Evolutionary conservation across 2,797 vertebrate species (phyloP).

Genomic region (Sebastes kiyomatsui): DNA sequence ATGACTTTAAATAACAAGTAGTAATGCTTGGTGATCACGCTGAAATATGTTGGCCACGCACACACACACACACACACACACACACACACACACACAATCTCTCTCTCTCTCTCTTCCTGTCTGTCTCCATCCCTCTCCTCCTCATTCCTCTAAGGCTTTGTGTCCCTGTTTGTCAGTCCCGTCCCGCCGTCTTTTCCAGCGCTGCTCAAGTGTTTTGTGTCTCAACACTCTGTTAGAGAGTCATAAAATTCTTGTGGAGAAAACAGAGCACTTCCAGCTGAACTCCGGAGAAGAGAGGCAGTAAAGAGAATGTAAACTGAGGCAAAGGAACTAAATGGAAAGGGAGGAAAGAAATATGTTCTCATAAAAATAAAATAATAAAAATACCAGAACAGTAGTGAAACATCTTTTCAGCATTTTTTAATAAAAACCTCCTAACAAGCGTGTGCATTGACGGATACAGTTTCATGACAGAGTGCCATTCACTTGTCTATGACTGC

Average conservation of each 20-base stretch:
- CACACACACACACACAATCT: not conserved
- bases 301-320: constrained; percentile 76
- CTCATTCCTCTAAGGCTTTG: constrained; percentile 45
- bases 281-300: constrained; percentile 70
- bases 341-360: constrained; percentile 50
- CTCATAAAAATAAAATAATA: constrained; percentile 80
- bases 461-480: constrained; percentile 67
- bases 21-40: constrained; percentile 33
- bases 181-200: constrained; percentile 44
- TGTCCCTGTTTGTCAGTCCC: constrained; percentile 54
- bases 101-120: constrained; percentile 22
- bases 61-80: not conserved
- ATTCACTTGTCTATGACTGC: constrained; percentile 56
- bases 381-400: constrained; percentile 82
- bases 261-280: constrained; percentile 77
- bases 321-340: constrained; percentile 55
- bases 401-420: constrained; percentile 79
- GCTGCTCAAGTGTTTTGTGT: constrained; percentile 71
- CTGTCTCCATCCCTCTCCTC: constrained; percentile 47
- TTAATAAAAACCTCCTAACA: constrained; percentile 70
- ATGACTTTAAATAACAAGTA: constrained; percentile 28
- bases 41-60: constrained; percentile 20
- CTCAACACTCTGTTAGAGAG: constrained; percentile 70
- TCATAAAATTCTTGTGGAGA: constrained; percentile 78
- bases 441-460: constrained; percentile 55